Base-by-base conservation (phyloP, 2,113 vertebrate species). In the Marmota flaviventris region DNA sequence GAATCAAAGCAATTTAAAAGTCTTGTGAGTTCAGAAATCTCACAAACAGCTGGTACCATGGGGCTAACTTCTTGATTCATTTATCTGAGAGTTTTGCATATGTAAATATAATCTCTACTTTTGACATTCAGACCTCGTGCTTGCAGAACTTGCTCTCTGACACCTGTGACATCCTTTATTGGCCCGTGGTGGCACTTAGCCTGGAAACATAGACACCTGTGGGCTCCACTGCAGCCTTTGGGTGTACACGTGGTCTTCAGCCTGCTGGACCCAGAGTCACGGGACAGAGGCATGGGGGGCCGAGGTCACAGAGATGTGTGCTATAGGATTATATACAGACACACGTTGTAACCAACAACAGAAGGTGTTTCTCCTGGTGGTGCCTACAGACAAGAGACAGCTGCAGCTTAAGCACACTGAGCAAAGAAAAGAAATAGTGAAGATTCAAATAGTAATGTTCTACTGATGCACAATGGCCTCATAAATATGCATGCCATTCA, bases 401-500 rank as follows among this genome's bases (percentile, higher is more conserved):
- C 58, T 56, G 78, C 45, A 69, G 76, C 34, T 85, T 34, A 77
- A 89, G 22, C 92, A 51, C n/a, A 22, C 27, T 61, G 77, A 42
- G 53, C 85, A 91, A 20, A 73, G 67, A 84, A 77, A 61, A 89
- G 77, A 53, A 86, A 27, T 34, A 78, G 85, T 83, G 91, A 85
- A 89, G 75, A 78, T 95, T 93, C 86, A 79, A 51, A 78, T 63
- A 93, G 53, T 72, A 27, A 20, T 25, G 25, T 79, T 84, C n/a
- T 39, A 1, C 1, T 2, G 25, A 89, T n/a, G 24, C 51, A 11
- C 34, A 82, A 12, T 94, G 93, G 75, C 91, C 85, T 97, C 79
- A 96, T 97, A 94, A 94, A 97, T 97, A 97, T 84, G 85, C 83
- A 89, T 97, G 63, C 61, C 56, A 4, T 85, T 61, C 73, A 13